These are phyloP conservation scores for Oryzias woworae DNA, from an alignment of 2,113 vertebrate species.

Conservation along the genomic window DNA sequence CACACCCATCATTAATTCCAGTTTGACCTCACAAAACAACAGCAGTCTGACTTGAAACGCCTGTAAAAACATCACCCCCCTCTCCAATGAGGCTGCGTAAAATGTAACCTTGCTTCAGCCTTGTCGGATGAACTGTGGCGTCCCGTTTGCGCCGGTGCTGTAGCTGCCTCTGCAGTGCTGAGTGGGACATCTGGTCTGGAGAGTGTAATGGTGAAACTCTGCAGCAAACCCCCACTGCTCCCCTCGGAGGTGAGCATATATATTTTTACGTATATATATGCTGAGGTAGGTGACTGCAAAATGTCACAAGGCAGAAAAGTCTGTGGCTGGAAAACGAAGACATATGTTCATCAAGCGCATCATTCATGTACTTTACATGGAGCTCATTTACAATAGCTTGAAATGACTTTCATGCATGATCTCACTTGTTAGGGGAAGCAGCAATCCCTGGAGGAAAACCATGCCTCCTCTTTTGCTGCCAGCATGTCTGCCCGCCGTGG, in stretches of 20 bases:
- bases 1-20: constrained; percentile 64
- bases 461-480: constrained; percentile 53
- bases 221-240: constrained; percentile 20
- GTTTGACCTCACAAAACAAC: constrained; percentile 73
- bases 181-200: constrained; percentile 60
- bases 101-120: constrained; percentile 67
- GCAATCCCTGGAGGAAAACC: constrained; percentile 51
- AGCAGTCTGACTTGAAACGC: constrained; percentile 56
- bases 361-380: no score
- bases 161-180: constrained; percentile 31
- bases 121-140: constrained; percentile 20
- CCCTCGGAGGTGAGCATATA: no score
- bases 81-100: constrained; percentile 49
- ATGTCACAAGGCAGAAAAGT: constrained; percentile 55
- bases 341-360: constrained; percentile 16
- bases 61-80: constrained; percentile 50
- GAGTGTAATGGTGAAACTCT: constrained; percentile 37
- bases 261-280: constrained; percentile 12
- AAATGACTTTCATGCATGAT: constrained; percentile 39
- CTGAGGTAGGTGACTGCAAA: constrained; percentile 54
- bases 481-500: constrained; percentile 56
- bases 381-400: no score
- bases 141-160: constrained; percentile 17
- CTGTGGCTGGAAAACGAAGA: constrained; percentile 46
- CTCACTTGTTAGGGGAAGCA: constrained; percentile 53